phyloP scores from a whole-genome alignment of 2,888 invertebrate species.

The Lysandra bellargus region DNA sequence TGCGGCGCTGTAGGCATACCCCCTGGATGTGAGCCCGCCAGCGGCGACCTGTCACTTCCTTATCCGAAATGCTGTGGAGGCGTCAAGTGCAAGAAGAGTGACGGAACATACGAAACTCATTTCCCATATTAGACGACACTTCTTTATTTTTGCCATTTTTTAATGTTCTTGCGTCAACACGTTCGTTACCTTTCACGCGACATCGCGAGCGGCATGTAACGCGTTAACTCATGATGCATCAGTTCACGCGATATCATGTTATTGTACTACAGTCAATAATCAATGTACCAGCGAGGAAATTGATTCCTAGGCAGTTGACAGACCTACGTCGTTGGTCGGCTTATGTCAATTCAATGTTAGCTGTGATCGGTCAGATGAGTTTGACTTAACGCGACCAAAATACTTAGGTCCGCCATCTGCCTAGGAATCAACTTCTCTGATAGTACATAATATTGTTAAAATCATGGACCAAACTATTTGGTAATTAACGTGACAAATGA shows the following conservation, averaged over 20 bases:
- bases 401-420: no score
- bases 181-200: neutral
- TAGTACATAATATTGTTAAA: no score
- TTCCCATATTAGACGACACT: neutral
- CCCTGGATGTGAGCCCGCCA: neutral
- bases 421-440: no score
- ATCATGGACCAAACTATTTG: neutral
- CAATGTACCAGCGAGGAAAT: no score
- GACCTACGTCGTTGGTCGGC: no score
- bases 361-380: no score
- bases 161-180: neutral
- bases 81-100: slow-evolving; percentile 29
- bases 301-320: no score
- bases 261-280: no score
- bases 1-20: neutral
- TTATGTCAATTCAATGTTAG: no score
- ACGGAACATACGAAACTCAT: slow-evolving; percentile 6
- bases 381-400: no score
- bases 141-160: neutral
- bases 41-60: slow-evolving; percentile 33
- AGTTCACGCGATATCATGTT: no score
- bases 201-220: neutral
- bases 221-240: no score
- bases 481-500: neutral
- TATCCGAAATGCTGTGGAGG: slow-evolving; percentile 41